Evolutionary conservation across 1,140 invertebrate species (phyloP), one percentile per base, ranked within the genome.

Genomic region (Spodoptera frugiperda): DNA sequence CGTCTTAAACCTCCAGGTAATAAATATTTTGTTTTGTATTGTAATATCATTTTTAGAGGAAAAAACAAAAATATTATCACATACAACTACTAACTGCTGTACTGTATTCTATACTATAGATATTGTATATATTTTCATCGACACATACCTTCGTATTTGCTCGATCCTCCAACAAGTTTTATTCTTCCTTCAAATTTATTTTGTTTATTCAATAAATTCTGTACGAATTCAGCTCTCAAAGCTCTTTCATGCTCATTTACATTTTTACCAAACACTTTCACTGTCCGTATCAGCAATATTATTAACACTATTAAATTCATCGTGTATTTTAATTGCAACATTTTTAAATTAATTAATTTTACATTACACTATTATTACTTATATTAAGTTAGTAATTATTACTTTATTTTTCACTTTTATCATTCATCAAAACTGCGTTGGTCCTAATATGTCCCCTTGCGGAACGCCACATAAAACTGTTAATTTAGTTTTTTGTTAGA

Each of bases 161-260:
- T 95, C 3, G 94, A 88, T 8, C 97, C 96, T 17, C 96, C 97
- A 5, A 97, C 93, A 1, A 97, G 90, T 79, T 95, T 95, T 14
- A 97, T 84, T 73, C 95, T 96, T n/a, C 96, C 97, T 73, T 97
- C 96, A 74, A 96, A 95, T 87, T 96, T 95, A 83, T 96, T 96
- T 71, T 96, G 88, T 81, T 95, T 95, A 79, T 96, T 96, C 53
- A 96, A 89, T 77, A 92, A 54, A 30, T 70, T 88, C 68, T 93
- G 91, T 67, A 93, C 84, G 75, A 90, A 93, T 3, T 85, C 83
- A 2, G 91, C 91, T 53, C 91, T 83, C 2, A 77, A 54, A 6
- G 81, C 72, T 65, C 90, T 83, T 71, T 93, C 89, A 67, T 25
- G 79, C 54, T 90, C 89, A 81, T 78, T 85, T 19, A 93, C 68